Evolutionary conservation across 2,113 vertebrate genomes (phyloP).

Genomic region (Gavialis gangeticus): DNA sequence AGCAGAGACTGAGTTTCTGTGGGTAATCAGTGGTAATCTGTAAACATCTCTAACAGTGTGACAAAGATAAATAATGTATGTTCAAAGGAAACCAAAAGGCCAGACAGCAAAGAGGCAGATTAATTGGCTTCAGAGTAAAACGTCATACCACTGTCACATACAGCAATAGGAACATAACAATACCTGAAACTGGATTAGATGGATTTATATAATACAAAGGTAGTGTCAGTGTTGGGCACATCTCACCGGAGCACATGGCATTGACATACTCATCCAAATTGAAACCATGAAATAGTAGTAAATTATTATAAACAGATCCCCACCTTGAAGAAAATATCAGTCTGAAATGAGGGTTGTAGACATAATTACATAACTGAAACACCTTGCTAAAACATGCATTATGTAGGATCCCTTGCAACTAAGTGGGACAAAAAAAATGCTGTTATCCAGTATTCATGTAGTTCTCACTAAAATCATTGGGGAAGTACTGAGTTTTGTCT

Average conservation of each 20-base stretch:
- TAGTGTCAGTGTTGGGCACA: neutral
- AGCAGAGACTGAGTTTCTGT: neutral
- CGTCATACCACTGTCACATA: constrained; percentile 12
- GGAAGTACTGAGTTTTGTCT: neutral
- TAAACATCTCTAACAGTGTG: constrained; percentile 36
- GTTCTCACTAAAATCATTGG: neutral
- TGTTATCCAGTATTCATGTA: neutral
- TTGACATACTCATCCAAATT: constrained; percentile 26
- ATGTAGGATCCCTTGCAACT: neutral
- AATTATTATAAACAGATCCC: neutral
- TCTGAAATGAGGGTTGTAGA: neutral
- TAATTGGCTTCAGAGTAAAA: constrained; percentile 56
- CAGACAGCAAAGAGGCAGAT: neutral
- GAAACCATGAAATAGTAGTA: constrained; percentile 21
- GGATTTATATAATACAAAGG: neutral
- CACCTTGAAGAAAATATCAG: neutral
- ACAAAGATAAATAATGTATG: neutral
- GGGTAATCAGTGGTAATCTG: neutral
- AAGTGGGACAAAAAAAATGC: neutral
- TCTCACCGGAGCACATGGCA: constrained; percentile 4
- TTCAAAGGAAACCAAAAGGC: neutral
- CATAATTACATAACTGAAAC: neutral
- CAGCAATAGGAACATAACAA: constrained; percentile 30
- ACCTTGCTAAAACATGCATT: neutral
- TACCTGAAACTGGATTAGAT: constrained; percentile 15